Base-by-base conservation (phyloP, 2,113 vertebrate species). In the Zapus hudsonius region DNA sequence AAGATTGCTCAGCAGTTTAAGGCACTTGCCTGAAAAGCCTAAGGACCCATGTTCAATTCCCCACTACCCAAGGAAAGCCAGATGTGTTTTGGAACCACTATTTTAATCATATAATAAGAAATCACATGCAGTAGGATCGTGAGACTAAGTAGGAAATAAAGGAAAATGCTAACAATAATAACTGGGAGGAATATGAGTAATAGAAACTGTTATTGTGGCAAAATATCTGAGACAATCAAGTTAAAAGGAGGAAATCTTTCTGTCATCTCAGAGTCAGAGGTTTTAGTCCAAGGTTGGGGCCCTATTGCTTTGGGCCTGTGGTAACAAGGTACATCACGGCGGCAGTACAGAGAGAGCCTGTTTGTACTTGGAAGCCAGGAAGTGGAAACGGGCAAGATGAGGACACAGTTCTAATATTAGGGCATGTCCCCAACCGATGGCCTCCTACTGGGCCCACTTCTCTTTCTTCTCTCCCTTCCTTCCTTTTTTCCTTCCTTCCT, bases 21-120 rank as follows among this genome's bases (percentile, higher is more conserved):
- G 47, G 52, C 52, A 52, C 52, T 52, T 52, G 52, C 52, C 16
- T 52, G 52, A 10, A 52, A 52, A 52, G 11, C 52, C 52, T 52
- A 15, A 52, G 12, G 52, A 52, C 52, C 52, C 52, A 52, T 3
- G 52, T 52, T 13, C 16, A 15, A 52, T 52, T 52, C 52, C 52
- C 52, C 52, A 52, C 2, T 52, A 52, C 52, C 52, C 52, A 52
- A 10, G 16, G 12, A 52, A 52, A 52, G 52, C 52, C 52, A 52
- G 12, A 52, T 52, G 52, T 86, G 42, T 83, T 85, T 94, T 27
- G 36, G 19, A 85, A 67, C 42, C 9, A 84, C 61, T 52, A 66
- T 29, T 90, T 92, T 40, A n/a, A 76, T 47, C 76, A 69, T 57
- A 78, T 92, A 74, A 88, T 74, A 42, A 76, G 72, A 87, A 75